Conservation (phyloP, 2,113 vertebrate genomes). For the Stigmatopora argus region DNA sequence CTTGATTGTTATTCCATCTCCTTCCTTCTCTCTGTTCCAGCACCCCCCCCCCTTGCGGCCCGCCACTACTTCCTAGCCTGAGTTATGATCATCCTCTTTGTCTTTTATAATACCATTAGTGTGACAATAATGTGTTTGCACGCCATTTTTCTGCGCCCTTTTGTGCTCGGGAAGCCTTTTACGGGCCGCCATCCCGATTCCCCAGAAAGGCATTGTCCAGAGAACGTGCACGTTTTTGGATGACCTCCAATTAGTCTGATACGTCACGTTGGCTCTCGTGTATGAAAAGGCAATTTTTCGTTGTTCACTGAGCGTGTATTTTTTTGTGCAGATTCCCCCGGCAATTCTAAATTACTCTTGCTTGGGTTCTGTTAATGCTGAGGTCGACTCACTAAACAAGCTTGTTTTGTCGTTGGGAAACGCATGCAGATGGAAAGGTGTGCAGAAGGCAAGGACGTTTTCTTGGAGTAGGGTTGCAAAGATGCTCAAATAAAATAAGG, state of each 20-base stretch:
- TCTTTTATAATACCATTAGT: constrained; percentile 65
- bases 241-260: constrained; percentile 24
- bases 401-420: constrained; percentile 50
- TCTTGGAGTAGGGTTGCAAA: not conserved
- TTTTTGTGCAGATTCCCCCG: constrained; percentile 36
- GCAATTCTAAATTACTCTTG: constrained; percentile 58
- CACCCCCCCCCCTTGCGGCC: constrained; percentile 5
- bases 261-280: constrained; percentile 5
- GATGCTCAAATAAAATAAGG: not conserved
- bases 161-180: constrained; percentile 46
- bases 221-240: constrained; percentile 25
- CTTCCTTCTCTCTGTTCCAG: constrained; percentile 9
- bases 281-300: constrained; percentile 13
- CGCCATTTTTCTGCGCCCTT: constrained; percentile 59
- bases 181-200: constrained; percentile 42
- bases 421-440: not conserved
- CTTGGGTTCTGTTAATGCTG: constrained; percentile 37
- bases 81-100: constrained; percentile 54
- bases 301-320: constrained; percentile 59
- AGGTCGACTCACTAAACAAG: constrained; percentile 49
- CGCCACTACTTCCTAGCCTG: constrained; percentile 28
- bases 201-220: constrained; percentile 44
- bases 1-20: constrained; percentile 48
- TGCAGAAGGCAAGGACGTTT: not conserved
- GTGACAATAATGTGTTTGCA: constrained; percentile 65